Conservation (phyloP, 2,888 invertebrate genomes). For the Balanococcus diminutus region DNA sequence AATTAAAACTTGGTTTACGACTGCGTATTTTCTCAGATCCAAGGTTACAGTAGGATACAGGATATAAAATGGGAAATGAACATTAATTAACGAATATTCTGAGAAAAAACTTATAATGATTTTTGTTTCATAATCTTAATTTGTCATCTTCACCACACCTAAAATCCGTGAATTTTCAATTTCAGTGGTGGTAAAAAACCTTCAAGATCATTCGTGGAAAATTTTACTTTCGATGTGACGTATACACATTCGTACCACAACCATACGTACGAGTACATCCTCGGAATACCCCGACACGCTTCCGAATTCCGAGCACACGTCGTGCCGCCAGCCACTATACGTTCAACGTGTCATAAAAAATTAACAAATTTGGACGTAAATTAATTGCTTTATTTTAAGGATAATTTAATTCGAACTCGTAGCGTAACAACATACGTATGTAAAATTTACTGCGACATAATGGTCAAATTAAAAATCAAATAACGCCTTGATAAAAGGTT, state of each 20-base stretch:
- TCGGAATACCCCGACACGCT: neutral
- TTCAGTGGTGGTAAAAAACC: neutral
- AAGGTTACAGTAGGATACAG: no score
- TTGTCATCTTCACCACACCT: neutral
- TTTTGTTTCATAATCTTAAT: no score
- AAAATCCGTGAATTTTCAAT: neutral
- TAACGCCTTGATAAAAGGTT: constrained; percentile 46
- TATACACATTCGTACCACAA: no score
- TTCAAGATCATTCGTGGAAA: neutral
- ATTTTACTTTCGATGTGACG: neutral
- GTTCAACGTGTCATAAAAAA: constrained; percentile 4
- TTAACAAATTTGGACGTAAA: constrained; percentile 47
- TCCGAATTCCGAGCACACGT: neutral
- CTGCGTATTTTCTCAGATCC: no score
- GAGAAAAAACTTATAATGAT: no score
- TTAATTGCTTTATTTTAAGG: constrained; percentile 51
- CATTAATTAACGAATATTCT: no score
- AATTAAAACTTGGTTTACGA: no score
- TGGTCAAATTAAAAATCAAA: constrained; percentile 47
- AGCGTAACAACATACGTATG: neutral
- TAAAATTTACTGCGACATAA: constrained; percentile 19
- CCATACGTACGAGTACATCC: neutral
- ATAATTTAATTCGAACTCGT: constrained; percentile 47
- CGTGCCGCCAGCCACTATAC: neutral
- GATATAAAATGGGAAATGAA: no score